Evolutionary conservation across 2,888 invertebrate genomes (phyloP).

Genomic region (Schizotus pectinicornis): DNA sequence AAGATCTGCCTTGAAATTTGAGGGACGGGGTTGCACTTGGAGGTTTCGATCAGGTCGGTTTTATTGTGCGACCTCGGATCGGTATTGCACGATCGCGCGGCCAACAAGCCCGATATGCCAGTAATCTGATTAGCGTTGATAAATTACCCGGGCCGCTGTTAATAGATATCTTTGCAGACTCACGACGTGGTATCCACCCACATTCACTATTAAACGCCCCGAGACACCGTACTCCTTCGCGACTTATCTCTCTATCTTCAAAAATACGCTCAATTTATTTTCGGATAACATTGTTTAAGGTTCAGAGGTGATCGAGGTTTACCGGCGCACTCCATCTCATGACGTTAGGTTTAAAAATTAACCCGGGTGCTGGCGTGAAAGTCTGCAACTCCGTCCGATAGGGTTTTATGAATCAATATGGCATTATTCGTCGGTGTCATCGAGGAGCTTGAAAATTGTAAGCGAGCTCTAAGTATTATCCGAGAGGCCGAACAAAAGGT

Average conservation of each 20-base stretch:
- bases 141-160: constrained; percentile 53
- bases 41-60: constrained; percentile 23
- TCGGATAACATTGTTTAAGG: constrained; percentile 34
- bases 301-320: constrained; percentile 24
- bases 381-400: too few relatives aligned
- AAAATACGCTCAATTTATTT: constrained; percentile 37
- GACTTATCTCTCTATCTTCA: constrained; percentile 33
- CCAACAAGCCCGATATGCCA: constrained; percentile 51
- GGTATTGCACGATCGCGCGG: constrained; percentile 52
- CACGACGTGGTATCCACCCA: constrained; percentile 48
- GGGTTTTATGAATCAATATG: constrained; percentile 16
- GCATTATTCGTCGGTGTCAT: constrained; percentile 12
- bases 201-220: constrained; percentile 38
- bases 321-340: too few relatives aligned
- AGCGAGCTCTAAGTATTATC: constrained; percentile 26
- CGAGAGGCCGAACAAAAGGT: constrained; percentile 43
- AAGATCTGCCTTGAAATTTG: too few relatives aligned
- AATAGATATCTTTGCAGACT: constrained; percentile 55
- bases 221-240: constrained; percentile 33
- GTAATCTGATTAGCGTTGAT: constrained; percentile 56
- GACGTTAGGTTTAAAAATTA: too few relatives aligned
- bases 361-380: too few relatives aligned
- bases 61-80: constrained; percentile 44
- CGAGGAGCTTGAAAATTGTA: constrained; percentile 24
- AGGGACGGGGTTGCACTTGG: background rate